phyloP scores from a whole-genome alignment of 2,797 vertebrate species.

The Monodelphis domestica region DNA sequence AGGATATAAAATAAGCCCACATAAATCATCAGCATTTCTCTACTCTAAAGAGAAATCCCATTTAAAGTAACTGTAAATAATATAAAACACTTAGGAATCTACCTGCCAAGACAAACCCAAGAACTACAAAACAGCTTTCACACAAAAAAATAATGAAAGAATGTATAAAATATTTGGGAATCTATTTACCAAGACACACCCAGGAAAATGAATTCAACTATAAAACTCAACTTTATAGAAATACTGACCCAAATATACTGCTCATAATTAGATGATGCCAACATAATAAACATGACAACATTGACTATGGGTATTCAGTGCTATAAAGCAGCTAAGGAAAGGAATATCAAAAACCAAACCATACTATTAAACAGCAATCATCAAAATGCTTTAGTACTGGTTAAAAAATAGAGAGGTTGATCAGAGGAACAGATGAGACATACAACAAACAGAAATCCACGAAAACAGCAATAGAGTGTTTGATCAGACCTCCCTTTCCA shows the following conservation, averaged over 20 bases:
- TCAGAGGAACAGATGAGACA: background rate
- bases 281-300: background rate
- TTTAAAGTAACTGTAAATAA: background rate
- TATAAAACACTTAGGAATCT: background rate
- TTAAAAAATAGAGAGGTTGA: conserved; percentile 10
- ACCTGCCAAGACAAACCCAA: background rate
- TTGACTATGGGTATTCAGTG: background rate
- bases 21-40: background rate
- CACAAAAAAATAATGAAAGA: no score
- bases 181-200: background rate
- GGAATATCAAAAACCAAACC: background rate
- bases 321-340: background rate
- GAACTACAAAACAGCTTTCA: background rate
- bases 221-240: background rate
- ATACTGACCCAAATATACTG: background rate
- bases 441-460: background rate
- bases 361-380: background rate
- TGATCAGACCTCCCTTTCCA: background rate
- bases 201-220: background rate
- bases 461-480: background rate
- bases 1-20: background rate
- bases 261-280: background rate
- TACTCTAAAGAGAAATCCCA: background rate
- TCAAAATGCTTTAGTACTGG: conserved; percentile 12
- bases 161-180: background rate